Evolutionary conservation across 2,113 vertebrate species (phyloP).

Genomic region (Macquaria ambigua): DNA sequence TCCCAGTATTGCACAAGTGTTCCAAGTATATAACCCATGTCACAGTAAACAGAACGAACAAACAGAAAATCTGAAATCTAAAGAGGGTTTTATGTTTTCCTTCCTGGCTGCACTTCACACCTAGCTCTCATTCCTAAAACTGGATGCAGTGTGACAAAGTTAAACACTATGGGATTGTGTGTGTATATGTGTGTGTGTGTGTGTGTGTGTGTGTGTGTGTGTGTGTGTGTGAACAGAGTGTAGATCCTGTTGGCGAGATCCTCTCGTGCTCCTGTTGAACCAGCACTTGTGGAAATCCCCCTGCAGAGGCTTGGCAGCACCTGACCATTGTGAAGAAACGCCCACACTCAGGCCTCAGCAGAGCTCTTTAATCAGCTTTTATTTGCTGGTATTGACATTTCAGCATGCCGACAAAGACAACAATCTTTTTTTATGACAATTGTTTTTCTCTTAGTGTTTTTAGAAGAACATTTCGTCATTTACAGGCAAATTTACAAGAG

Average conservation of each 20-base stretch:
- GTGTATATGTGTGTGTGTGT: slow-evolving; percentile 27
- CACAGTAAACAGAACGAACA: not conserved
- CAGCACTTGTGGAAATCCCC: slow-evolving; percentile 70
- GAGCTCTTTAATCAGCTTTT: not conserved
- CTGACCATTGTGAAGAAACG: slow-evolving; percentile 27
- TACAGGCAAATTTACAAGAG: not conserved
- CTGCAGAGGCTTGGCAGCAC: slow-evolving; percentile 30
- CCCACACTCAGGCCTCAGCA: slow-evolving; percentile 4
- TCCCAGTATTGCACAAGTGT: not conserved
- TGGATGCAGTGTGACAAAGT: not conserved
- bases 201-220: slow-evolving; percentile 4
- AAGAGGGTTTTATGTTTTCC: not conserved
- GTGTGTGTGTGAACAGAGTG: not conserved
- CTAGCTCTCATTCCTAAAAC: not conserved
- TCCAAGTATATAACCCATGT: not conserved
- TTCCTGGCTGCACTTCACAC: not conserved
- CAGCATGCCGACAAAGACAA: slow-evolving; percentile 17
- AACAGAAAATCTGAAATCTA: not conserved
- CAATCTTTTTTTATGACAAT: not conserved
- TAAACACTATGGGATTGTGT: not conserved
- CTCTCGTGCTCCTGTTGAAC: not conserved
- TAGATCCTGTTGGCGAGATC: slow-evolving; percentile 49
- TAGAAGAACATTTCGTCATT: not conserved
- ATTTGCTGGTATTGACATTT: slow-evolving; percentile 2
- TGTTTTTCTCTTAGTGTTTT: not conserved